These are phyloP conservation scores for Halcyon chelicuti DNA, from an alignment of 2,797 vertebrate genomes.

Conservation along the genomic window DNA sequence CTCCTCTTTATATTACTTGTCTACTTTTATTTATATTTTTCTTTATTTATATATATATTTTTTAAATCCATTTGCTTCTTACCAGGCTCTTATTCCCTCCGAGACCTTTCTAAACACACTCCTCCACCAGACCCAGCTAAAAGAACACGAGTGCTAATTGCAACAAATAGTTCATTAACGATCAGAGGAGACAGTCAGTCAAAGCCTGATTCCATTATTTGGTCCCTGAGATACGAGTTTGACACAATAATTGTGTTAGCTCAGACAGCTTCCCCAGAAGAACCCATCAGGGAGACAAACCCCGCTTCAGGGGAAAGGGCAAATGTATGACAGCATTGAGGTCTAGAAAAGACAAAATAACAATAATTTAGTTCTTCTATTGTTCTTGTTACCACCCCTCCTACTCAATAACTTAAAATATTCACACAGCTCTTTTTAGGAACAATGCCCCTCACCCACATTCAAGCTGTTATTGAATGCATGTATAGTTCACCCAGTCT, in stretches of 20 bases:
- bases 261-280: conserved; percentile 24
- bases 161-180: conserved; percentile 1
- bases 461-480: neutral
- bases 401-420: conserved; percentile 44
- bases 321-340: neutral
- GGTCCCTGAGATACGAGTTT: neutral
- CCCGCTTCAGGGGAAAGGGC: neutral
- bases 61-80: neutral
- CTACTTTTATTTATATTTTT: neutral
- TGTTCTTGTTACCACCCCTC: conserved; percentile 14
- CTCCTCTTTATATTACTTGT: neutral
- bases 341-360: conserved; percentile 41
- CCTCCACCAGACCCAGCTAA: neutral
- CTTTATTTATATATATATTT: neutral
- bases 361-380: conserved; percentile 19
- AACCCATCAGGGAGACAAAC: conserved; percentile 1
- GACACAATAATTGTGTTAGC: conserved; percentile 31
- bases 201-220: conserved; percentile 5
- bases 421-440: conserved; percentile 28
- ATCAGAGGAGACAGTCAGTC: neutral
- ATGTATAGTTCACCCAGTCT: neutral
- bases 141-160: neutral
- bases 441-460: neutral
- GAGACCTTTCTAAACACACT: neutral
- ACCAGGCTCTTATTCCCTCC: neutral